A percentile compares a stretch with the other conserved stretches of the same genome.
phyloP scores from a whole-genome alignment of 2,888 invertebrate genomes.

The Archips crataeganus region DNA sequence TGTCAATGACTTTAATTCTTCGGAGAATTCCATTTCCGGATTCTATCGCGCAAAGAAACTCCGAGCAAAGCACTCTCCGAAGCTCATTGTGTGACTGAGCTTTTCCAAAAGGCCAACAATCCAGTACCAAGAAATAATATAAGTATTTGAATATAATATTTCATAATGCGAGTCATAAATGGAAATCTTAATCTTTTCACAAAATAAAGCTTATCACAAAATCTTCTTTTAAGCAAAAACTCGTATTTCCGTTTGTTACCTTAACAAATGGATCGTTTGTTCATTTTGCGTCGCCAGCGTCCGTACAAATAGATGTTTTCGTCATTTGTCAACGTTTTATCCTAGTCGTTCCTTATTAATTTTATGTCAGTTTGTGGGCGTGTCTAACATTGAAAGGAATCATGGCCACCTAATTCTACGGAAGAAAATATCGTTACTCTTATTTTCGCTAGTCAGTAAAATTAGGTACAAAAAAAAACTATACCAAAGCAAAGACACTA shows the following conservation, averaged over 20 bases:
- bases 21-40: too few species aligned
- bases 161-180: neutral
- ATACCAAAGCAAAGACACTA: too few species aligned
- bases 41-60: too few species aligned
- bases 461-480: too few species aligned
- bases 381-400: neutral
- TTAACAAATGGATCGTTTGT: conserved; percentile 6
- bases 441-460: neutral
- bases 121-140: too few species aligned
- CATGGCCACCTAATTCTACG: conserved; percentile 5
- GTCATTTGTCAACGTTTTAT: conserved; percentile 16
- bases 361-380: conserved; percentile 9
- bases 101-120: too few species aligned
- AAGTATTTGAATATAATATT: neutral
- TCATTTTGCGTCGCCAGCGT: conserved; percentile 13
- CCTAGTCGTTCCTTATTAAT: conserved; percentile 12
- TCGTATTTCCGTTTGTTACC: conserved; percentile 9
- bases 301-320: conserved; percentile 14
- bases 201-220: neutral
- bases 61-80: too few species aligned
- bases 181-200: neutral
- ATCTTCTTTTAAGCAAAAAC: neutral
- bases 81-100: too few species aligned
- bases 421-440: neutral
- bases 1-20: too few species aligned